Conservation (phyloP, 2,797 vertebrate species). For the Tokudaia tokunoshimensis region DNA sequence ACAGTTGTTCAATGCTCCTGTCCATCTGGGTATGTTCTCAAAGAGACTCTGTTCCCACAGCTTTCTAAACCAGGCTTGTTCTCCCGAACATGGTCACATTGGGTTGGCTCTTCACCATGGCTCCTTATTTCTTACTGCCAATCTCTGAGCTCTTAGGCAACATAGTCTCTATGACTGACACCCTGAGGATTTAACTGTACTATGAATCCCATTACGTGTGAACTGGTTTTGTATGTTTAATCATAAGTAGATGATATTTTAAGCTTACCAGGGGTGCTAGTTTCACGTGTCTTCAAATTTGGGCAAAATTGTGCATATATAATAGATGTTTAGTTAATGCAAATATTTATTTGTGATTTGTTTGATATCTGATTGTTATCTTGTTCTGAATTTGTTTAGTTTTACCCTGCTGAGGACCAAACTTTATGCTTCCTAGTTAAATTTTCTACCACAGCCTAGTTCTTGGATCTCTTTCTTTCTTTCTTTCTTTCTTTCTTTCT, state of each 20-base stretch:
- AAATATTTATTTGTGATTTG: neutral
- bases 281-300: constrained; percentile 45
- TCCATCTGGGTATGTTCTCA: constrained; percentile 1
- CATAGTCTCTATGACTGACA: neutral
- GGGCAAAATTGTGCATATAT: neutral
- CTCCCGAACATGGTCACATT: neutral
- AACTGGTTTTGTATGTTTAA: constrained; percentile 34
- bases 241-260: neutral
- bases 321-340: neutral
- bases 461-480: neutral
- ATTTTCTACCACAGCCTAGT: neutral
- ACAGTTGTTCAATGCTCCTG: neutral
- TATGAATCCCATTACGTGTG: neutral
- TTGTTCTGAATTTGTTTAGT: constrained; percentile 36
- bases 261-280: neutral
- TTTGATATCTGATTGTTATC: constrained; percentile 37
- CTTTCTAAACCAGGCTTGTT: neutral
- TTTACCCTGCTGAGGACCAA: neutral
- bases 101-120: neutral
- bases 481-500: fast-evolving
- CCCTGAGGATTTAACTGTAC: neutral
- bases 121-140: neutral
- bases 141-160: constrained; percentile 4
- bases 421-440: neutral
- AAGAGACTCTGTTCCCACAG: neutral